These are phyloP conservation scores for Mythimna ferrago DNA, from an alignment of 2,888 invertebrate genomes.

Conservation along the genomic window DNA sequence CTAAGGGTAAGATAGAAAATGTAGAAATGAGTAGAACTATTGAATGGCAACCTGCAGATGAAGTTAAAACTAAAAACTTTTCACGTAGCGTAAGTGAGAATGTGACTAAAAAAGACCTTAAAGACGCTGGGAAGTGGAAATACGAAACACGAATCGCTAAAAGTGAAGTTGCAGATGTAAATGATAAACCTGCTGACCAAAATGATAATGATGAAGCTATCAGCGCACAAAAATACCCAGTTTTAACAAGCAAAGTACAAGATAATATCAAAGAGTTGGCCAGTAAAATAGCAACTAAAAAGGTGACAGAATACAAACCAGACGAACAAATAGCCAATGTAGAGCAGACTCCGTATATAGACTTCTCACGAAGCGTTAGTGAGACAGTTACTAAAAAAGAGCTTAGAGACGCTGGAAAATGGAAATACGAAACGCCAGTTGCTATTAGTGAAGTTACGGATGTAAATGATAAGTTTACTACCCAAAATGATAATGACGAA, in stretches of 20 bases:
- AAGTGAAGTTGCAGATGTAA: constrained; percentile 8
- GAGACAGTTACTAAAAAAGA: constrained; percentile 50
- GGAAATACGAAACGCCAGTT: constrained; percentile 7
- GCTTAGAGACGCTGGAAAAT: constrained; percentile 19
- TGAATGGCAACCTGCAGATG: constrained; percentile 50
- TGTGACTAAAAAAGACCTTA: constrained; percentile 40
- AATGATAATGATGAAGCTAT: background rate
- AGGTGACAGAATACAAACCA: constrained; percentile 33
- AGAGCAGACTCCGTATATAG: constrained; percentile 40
- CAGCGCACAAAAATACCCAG: constrained; percentile 7
- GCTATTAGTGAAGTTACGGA: constrained; percentile 11
- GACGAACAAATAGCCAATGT: constrained; percentile 37
- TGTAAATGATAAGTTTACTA: background rate
- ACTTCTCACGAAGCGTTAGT: constrained; percentile 40
- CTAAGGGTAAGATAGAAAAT: constrained; percentile 50
- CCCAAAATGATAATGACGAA: too few species aligned
- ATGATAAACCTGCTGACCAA: background rate
- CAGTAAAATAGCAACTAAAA: constrained; percentile 23
- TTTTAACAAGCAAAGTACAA: constrained; percentile 25
- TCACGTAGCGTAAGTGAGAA: constrained; percentile 51
- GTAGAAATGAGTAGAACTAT: constrained; percentile 52
- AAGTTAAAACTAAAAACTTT: constrained; percentile 31
- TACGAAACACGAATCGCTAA: background rate
- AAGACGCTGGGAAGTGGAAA: constrained; percentile 19
- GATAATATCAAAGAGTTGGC: constrained; percentile 36